Evolutionary conservation across 64 coral and sea anemone genomes (phyloP).

Genomic region (Stichodactyla helianthus): DNA sequence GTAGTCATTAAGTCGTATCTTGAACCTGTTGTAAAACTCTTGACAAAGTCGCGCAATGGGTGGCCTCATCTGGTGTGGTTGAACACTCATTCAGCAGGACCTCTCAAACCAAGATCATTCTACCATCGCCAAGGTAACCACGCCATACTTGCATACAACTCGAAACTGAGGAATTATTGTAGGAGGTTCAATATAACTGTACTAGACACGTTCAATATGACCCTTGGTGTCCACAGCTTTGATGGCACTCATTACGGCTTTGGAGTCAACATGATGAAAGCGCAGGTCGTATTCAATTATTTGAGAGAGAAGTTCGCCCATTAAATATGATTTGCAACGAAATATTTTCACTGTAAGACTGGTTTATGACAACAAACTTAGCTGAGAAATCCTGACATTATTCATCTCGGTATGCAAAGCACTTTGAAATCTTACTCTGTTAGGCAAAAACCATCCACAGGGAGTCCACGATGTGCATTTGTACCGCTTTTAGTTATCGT

Average conservation of each 20-base stretch:
- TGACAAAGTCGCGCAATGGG: slow-evolving; percentile 49
- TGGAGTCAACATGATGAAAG: slow-evolving; percentile 76
- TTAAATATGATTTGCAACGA: too few relatives aligned
- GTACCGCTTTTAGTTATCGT: too few relatives aligned
- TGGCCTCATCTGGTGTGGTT: slow-evolving; percentile 85
- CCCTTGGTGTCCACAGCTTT: slow-evolving; percentile 63
- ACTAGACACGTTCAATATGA: slow-evolving; percentile 82
- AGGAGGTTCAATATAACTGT: slow-evolving; percentile 45
- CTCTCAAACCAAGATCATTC: slow-evolving; percentile 70
- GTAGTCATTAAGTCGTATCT: slow-evolving; percentile 61
- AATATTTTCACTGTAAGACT: too few relatives aligned
- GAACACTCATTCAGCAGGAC: slow-evolving; percentile 71
- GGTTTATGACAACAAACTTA: too few relatives aligned
- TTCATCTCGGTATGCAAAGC: too few relatives aligned
- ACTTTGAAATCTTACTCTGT: too few relatives aligned
- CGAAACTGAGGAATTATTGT: slow-evolving; percentile 50
- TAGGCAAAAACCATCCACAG: too few relatives aligned
- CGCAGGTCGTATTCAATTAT: slow-evolving; percentile 72
- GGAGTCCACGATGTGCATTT: too few relatives aligned
- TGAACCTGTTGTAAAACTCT: slow-evolving; percentile 45
- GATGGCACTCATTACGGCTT: slow-evolving; percentile 87
- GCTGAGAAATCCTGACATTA: too few relatives aligned
- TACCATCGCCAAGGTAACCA: slow-evolving; percentile 60
- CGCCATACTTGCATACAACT: slow-evolving; percentile 60
- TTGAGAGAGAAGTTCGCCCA: slow-evolving; percentile 10